Base-by-base conservation (phyloP, 2,888 invertebrate species). In the Meteorus cinctellus region DNA sequence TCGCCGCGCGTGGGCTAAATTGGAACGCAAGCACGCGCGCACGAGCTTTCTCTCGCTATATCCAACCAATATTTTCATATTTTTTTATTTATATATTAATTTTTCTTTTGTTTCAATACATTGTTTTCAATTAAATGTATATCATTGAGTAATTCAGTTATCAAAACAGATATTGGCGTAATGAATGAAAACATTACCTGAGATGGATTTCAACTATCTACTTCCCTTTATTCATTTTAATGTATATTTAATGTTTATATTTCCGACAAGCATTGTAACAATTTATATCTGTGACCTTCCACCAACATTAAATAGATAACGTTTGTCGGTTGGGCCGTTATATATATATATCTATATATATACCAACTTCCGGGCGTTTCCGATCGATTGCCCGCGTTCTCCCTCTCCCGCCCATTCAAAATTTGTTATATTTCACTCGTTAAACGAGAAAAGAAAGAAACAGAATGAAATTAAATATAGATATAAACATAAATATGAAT, bases 191-290 rank as follows among this genome's bases (percentile, higher is more conserved):
- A n/a, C 4, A 51, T 4, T 8, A 45, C 16, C 60, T 19, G n/a
- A 51, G 16, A 51, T n/a, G n/a, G 1, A 51, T n/a, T 51, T 31
- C 29, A 16, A 31, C n/a, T 12, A 29, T 55, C 5, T 16, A 19
- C 14, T 55, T 48, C 14, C 31, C 8, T 6, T 19, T 51, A 5
- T 51, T 19, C 16, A n/a, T 4, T 14, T n/a, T 6, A 27, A 3
- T 14, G 55, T 55, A 0, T 55, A 55, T 55, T 55, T 19, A 24
- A 55, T 19, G 29, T 45, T 16, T 16, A 48, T 72, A 68, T 60
- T 45, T 51, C 70, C 60, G 66, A 55, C 27, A 75, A 55, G 76
- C 74, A 77, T 76, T 79, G 74, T 74, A 76, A 77, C 69, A 74
- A 36, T 72, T 74, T 59, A 74, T 76, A 45, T 27, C 31, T 55